Evolutionary conservation across 2,113 vertebrate species (phyloP).

Genomic region (Alosa alosa): DNA sequence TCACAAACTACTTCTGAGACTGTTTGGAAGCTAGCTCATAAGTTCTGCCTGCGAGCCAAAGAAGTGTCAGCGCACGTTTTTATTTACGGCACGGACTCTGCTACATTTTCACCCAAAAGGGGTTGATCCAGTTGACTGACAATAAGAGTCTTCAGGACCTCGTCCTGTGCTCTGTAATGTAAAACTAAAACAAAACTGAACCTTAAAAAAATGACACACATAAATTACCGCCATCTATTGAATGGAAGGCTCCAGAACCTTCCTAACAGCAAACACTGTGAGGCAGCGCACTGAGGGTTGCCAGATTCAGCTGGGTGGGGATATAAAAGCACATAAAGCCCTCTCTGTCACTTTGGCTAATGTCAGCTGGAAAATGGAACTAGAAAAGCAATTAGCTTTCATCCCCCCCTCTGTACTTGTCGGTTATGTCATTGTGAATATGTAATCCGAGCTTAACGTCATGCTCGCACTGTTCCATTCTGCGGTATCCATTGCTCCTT

Average conservation of each 20-base stretch:
- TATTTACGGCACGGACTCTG: not conserved
- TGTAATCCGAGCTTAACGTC: constrained; percentile 31
- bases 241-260: not conserved
- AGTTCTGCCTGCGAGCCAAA: not conserved
- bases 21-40: constrained; percentile 3
- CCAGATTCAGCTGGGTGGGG: not conserved
- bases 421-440: constrained; percentile 17
- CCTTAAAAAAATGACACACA: not conserved
- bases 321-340: not conserved
- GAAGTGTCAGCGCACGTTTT: not conserved
- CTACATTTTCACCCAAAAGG: not conserved
- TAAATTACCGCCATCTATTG: not conserved
- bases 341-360: not conserved
- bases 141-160: not conserved
- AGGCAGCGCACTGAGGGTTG: not conserved
- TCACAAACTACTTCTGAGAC: constrained; percentile 3
- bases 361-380: constrained; percentile 13
- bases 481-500: not conserved
- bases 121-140: not conserved
- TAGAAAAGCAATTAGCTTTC: constrained; percentile 15
- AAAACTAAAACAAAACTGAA: not conserved
- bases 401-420: constrained; percentile 15
- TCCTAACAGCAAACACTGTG: not conserved
- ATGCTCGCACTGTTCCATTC: constrained; percentile 15
- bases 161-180: not conserved